These are phyloP conservation scores for Leptinotarsa haldemani DNA, from an alignment of 2,888 invertebrate genomes.

Conservation along the genomic window DNA sequence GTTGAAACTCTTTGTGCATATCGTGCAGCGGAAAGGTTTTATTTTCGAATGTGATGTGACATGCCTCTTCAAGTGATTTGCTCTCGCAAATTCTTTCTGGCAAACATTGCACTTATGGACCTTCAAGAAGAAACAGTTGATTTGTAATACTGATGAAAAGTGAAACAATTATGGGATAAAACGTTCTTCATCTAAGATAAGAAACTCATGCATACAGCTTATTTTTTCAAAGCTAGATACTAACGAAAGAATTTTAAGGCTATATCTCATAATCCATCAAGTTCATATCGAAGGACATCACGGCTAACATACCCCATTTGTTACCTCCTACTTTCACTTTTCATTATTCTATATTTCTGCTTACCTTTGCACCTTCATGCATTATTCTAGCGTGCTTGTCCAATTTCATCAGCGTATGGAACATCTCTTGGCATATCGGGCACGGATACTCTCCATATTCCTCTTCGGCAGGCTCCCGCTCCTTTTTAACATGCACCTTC, in stretches of 20 bases:
- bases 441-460: conserved; percentile 58
- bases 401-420: conserved; percentile 55
- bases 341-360: not conserved
- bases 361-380: conserved; percentile 56
- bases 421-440: conserved; percentile 58
- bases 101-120: conserved; percentile 65
- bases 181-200: too few species aligned
- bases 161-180: too few species aligned
- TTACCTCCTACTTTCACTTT: too few species aligned
- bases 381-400: conserved; percentile 57
- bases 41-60: conserved; percentile 64
- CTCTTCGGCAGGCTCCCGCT: conserved; percentile 54
- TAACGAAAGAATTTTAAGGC: too few species aligned
- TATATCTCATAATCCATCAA: not conserved
- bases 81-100: conserved; percentile 65
- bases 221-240: too few species aligned
- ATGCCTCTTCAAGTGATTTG: conserved; percentile 67
- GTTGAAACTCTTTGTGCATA: conserved; percentile 65
- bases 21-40: conserved; percentile 64
- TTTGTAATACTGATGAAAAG: not conserved
- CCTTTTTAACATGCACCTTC: conserved; percentile 47
- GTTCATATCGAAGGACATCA: not conserved
- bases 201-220: too few species aligned
- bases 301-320: too few species aligned
- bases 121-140: conserved; percentile 28